Base-by-base conservation (phyloP, 2,113 vertebrate species). In the Pollachius pollachius region DNA sequence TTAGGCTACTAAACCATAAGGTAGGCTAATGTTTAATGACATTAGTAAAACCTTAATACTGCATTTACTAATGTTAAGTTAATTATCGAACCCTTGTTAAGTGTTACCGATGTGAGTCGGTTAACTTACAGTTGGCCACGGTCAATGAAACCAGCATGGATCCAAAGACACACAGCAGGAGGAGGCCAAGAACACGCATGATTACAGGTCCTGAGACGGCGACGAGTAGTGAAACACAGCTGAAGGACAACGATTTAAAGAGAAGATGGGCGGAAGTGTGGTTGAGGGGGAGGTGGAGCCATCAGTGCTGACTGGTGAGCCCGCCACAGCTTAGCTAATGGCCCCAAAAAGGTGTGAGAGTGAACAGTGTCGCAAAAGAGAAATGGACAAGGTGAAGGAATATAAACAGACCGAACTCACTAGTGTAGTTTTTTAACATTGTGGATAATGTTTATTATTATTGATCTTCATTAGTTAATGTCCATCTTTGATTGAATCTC, bases 121-220 rank as follows among this genome's bases (percentile, higher is more conserved):
- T 18, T 1, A 11, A 68, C 84, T 89, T 79, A 91, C 87, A 37
- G 0, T 0, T 57, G 81, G 77, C 76, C 71, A 48, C 0, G 3
- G 37, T 81, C 0, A 54, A 19, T 48, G 78, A 30, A 0, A 87
- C 18, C 67, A 86, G 73, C 0, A 62, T 67, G 4, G 72, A 68
- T 18, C 69, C 85, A 69, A 91, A 62, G 71, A 89, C 12, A 61
- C 83, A 78, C 1, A 89, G 64, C 65, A 89, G 78, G 1, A 88
- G 62, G 74, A 86, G 4, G n/a, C 30, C 37, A n/a, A 6, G 1
- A 52, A 68, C 62, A 16, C 15, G 77, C 89, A 90, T 90, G 74
- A 6, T 52, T 37, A 0, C 7, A 52, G 60, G 57, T 1, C 71
- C 60, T 15, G 68, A 0, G 54, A 19, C 69, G 0, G 6, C 65